Evolutionary conservation across 2,888 invertebrate species (phyloP).

Genomic region (Apocheima hispidaria): DNA sequence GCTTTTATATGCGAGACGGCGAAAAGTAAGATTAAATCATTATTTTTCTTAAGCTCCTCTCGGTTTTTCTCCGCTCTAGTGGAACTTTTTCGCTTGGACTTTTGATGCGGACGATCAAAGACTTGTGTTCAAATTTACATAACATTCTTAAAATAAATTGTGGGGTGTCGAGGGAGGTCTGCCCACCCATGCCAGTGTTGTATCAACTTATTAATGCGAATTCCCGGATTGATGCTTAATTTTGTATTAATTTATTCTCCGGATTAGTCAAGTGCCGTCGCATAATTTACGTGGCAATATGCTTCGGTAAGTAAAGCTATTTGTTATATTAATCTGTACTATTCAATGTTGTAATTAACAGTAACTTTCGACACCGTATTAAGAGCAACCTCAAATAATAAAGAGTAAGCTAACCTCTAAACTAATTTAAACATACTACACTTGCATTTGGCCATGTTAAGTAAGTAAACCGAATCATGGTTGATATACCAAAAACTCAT

Average conservation of each 20-base stretch:
- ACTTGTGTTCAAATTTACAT: constrained; percentile 86
- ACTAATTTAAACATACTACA: too few species aligned
- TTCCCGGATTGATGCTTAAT: constrained; percentile 73
- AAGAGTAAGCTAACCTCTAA: too few species aligned
- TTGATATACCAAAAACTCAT: too few species aligned
- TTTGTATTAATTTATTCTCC: constrained; percentile 78
- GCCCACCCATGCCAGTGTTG: constrained; percentile 54
- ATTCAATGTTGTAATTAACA: background rate
- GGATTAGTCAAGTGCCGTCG: constrained; percentile 70
- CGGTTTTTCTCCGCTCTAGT: constrained; percentile 79
- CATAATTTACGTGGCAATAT: constrained; percentile 57
- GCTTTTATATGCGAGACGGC: constrained; percentile 85
- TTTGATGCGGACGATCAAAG: constrained; percentile 86
- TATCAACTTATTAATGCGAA: constrained; percentile 80
- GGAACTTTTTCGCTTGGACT: constrained; percentile 83
- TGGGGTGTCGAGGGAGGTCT: constrained; percentile 69
- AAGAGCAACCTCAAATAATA: too few species aligned
- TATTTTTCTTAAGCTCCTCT: constrained; percentile 86
- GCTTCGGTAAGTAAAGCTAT: constrained; percentile 16
- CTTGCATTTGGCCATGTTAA: too few species aligned
- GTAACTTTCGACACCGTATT: background rate
- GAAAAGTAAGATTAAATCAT: constrained; percentile 87
- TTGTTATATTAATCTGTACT: constrained; percentile 16
- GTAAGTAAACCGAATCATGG: too few species aligned
- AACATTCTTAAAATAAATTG: constrained; percentile 86